A percentile compares a stretch with the other conserved stretches of the same genome.
phyloP scores from a whole-genome alignment of 2,888 invertebrate species.

The Epinotia bilunana region DNA sequence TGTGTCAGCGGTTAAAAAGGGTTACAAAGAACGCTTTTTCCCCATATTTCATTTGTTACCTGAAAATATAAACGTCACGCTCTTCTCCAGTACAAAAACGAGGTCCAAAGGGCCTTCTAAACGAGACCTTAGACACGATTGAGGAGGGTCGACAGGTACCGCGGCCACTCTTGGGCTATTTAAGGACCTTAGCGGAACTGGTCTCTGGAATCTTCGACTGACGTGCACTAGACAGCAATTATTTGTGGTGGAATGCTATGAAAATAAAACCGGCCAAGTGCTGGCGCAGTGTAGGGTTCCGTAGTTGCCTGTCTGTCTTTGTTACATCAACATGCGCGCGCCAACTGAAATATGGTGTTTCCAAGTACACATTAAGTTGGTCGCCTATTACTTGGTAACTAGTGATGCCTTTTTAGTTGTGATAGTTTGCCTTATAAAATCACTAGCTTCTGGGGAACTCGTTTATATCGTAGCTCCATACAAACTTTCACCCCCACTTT shows the following conservation, averaged over 20 bases:
- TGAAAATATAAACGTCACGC: slow-evolving; percentile 7
- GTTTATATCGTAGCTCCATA: no score
- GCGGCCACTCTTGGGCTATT: slow-evolving; percentile 7
- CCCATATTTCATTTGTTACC: not conserved
- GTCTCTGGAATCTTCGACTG: not conserved
- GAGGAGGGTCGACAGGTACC: slow-evolving; percentile 34
- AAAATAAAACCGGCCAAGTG: not conserved
- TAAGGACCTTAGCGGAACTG: slow-evolving; percentile 10
- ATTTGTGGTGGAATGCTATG: not conserved
- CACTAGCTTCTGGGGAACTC: no score
- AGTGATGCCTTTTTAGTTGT: no score
- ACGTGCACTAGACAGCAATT: not conserved
- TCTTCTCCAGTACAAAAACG: not conserved
- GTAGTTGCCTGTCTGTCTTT: no score
- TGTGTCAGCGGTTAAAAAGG: not conserved
- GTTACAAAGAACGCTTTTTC: not conserved
- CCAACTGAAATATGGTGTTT: no score
- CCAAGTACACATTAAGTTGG: no score
- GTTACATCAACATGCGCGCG: no score
- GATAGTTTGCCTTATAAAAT: no score
- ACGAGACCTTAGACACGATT: slow-evolving; percentile 8
- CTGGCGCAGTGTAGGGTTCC: no score
- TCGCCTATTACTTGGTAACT: no score
- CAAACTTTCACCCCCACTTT: no score
- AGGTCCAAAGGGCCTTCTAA: slow-evolving; percentile 10